Evolutionary conservation across 2,113 vertebrate genomes (phyloP).

Genomic region (Ictalurus furcatus): DNA sequence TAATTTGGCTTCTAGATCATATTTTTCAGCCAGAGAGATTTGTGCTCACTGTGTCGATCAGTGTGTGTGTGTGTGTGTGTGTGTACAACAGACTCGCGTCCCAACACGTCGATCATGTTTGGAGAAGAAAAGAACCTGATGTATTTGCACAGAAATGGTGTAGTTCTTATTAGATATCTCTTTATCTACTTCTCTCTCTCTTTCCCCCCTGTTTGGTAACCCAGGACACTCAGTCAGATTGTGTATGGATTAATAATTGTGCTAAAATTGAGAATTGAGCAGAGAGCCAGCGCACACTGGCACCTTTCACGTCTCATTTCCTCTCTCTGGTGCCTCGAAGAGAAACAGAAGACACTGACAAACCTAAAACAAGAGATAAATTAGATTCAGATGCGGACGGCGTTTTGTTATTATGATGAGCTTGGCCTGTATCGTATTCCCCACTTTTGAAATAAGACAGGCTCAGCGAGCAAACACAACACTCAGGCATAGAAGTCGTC

Average conservation of each 20-base stretch:
- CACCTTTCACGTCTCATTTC: conserved; percentile 54
- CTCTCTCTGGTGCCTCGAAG: conserved; percentile 40
- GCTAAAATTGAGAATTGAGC: conserved; percentile 41
- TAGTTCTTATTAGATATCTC: conserved; percentile 15
- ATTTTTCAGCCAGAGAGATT: conserved; percentile 54
- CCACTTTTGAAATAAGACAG: conserved; percentile 54
- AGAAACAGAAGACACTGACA: conserved; percentile 48
- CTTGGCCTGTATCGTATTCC: conserved; percentile 54
- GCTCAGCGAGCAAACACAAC: conserved; percentile 33
- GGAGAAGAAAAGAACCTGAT: conserved; percentile 58
- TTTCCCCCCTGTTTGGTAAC: conserved; percentile 8
- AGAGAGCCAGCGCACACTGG: conserved; percentile 42
- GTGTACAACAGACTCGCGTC: conserved; percentile 39
- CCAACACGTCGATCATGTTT: conserved; percentile 69
- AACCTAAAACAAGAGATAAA: conserved; percentile 57
- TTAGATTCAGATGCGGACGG: conserved; percentile 52
- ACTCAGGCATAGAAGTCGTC: conserved; percentile 58
- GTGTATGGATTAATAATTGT: conserved; percentile 50
- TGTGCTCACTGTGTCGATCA: conserved; percentile 58
- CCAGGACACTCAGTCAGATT: conserved; percentile 42
- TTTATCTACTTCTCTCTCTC: conserved; percentile 6
- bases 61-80: conserved; percentile 37
- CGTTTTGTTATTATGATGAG: conserved; percentile 58
- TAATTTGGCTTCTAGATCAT: conserved; percentile 51
- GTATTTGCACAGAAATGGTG: conserved; percentile 51